Evolutionary conservation across 2,113 vertebrate genomes (phyloP), one percentile per base, ranked within the genome.

Genomic region (Myodes glareolus): DNA sequence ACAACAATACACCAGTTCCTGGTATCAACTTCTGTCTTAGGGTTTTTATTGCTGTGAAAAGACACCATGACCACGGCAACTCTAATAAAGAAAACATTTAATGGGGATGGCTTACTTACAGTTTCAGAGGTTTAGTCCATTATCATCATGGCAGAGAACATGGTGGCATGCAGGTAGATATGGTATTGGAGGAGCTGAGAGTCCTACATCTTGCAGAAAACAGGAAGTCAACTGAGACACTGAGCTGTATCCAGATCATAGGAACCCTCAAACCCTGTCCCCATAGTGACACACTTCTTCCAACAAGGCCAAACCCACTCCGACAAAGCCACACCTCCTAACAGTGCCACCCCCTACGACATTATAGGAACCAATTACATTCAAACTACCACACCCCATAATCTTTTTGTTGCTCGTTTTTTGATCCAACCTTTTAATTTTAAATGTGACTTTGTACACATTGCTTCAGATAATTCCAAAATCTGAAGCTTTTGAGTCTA

Each of bases 391-490:
- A 70, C 31, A 68, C 12, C 65, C 31, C 29, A 12, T 67, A 67
- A 33, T 68, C 67, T 68, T 6, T 68, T 68, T 68, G 31, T 33
- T 68, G 67, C 67, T 68, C 31, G 33, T 68, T 33, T 33, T 68
- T 68, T 68, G 12, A 33, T 68, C 12, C 4, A 68, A 33, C 27
- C 21, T 93, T 89, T 81, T 94, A 67, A 45, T 93, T 96, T 96
- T 84, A 61, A 92, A 63, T 36, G 50, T 55, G 58, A 50, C 72
- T 80, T n/a, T n/a, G 45, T 47, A 36, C 67, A 31, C 14, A 77
- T 84, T 68, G 21, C 70, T 93, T 91, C 12, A 39, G 33, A 67
- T 81, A 85, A 96, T 65, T 68, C n/a, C 63, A 68, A 82, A 27
- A 67, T 75, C 47, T 61, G 39, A 95, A 88, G 67, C 10, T 50